These are phyloP conservation scores for Asteroscopus sphinx DNA, from an alignment of 2,888 invertebrate species.

Conservation along the genomic window DNA sequence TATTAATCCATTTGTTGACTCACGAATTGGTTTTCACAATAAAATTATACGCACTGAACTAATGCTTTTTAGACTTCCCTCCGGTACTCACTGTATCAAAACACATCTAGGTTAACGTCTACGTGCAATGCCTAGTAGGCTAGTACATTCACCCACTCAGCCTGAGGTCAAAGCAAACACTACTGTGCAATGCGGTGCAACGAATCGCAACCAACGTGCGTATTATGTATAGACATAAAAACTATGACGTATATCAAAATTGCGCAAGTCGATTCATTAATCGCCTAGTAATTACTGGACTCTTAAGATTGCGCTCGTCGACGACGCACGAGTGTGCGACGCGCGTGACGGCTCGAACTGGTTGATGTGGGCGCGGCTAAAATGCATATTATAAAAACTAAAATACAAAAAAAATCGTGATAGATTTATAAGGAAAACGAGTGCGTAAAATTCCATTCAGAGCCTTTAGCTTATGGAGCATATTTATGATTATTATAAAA, in stretches of 20 bases:
- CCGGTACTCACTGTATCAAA: background rate
- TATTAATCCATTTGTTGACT: too few species aligned
- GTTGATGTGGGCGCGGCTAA: too few species aligned
- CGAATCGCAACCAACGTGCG: constrained; percentile 21
- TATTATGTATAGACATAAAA: constrained; percentile 26
- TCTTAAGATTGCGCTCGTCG: too few species aligned
- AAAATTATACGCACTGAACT: background rate
- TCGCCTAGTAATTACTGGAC: background rate
- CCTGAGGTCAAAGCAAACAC: constrained; percentile 29
- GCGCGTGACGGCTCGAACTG: too few species aligned
- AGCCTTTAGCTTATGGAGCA: too few species aligned
- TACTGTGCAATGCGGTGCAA: constrained; percentile 12
- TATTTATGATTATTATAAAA: too few species aligned
- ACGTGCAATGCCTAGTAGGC: constrained; percentile 20
- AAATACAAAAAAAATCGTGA: too few species aligned
- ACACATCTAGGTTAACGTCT: constrained; percentile 5
- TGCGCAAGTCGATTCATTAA: constrained; percentile 26
- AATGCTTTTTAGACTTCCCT: background rate
- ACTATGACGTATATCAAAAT: constrained; percentile 34
- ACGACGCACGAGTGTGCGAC: too few species aligned
- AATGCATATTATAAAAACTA: too few species aligned
- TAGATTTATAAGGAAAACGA: too few species aligned
- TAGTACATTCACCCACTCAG: constrained; percentile 29
- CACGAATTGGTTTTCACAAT: too few species aligned
- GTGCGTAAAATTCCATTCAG: too few species aligned